phyloP scores from a whole-genome alignment of 1,140 invertebrate genomes.

The Hyles vespertilio region DNA sequence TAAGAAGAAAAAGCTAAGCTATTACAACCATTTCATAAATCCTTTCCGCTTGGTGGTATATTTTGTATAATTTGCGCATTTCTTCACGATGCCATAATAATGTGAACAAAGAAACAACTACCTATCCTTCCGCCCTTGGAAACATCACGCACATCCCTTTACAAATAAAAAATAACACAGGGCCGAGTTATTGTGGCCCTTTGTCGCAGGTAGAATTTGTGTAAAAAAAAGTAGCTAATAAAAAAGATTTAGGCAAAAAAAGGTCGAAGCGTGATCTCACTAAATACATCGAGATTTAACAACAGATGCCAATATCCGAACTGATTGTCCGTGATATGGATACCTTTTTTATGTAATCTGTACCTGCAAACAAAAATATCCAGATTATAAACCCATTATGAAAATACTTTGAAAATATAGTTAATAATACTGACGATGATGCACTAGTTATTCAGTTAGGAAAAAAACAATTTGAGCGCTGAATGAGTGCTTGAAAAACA shows the following conservation, averaged over 20 bases:
- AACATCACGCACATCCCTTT: constrained; percentile 66
- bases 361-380: constrained; percentile 3
- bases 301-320: constrained; percentile 62
- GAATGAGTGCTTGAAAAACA: too few relatives aligned
- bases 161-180: constrained; percentile 57
- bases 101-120: constrained; percentile 50
- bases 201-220: constrained; percentile 56
- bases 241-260: constrained; percentile 51
- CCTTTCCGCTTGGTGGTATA: constrained; percentile 6
- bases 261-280: constrained; percentile 44
- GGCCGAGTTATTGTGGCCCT: constrained; percentile 47
- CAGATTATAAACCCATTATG: background rate
- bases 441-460: too few relatives aligned
- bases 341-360: constrained; percentile 21
- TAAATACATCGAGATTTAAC: constrained; percentile 47
- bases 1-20: background rate
- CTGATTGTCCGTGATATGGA: constrained; percentile 50
- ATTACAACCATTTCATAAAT: constrained; percentile 3
- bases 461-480: background rate
- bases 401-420: background rate
- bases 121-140: constrained; percentile 67
- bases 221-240: constrained; percentile 43
- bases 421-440: too few relatives aligned
- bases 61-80: constrained; percentile 45
- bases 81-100: constrained; percentile 52